A percentile compares a stretch with the other conserved stretches of the same genome.
Evolutionary conservation across 2,113 vertebrate genomes (phyloP).

Genomic region (Tetrax tetrax): DNA sequence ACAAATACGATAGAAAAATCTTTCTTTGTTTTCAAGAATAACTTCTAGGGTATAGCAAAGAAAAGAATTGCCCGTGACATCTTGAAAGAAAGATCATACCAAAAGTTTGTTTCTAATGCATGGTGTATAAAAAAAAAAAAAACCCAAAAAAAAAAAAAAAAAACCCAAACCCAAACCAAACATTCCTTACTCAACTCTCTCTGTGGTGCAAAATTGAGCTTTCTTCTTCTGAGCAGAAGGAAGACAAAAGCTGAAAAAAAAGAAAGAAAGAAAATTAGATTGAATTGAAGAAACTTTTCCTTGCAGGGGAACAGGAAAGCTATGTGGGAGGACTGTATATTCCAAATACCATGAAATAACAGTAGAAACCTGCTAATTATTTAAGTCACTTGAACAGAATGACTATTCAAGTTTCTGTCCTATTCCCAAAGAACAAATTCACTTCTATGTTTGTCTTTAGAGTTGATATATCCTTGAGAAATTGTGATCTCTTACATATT

Average conservation of each 20-base stretch:
- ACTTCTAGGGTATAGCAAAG: background rate
- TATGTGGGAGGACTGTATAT: background rate
- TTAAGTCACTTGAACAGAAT: background rate
- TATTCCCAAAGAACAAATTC: background rate
- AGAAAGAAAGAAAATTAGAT: background rate
- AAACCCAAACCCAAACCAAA: too few relatives aligned
- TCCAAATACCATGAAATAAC: background rate
- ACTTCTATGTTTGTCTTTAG: background rate
- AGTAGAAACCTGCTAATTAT: background rate
- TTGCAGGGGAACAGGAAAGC: background rate
- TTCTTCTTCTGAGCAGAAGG: background rate
- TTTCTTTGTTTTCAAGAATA: background rate
- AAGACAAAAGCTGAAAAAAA: background rate
- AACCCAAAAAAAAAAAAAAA: background rate
- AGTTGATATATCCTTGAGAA: background rate
- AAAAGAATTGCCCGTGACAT: background rate
- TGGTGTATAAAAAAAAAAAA: background rate
- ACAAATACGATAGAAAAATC: background rate
- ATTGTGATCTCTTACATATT: background rate
- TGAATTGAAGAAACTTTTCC: background rate
- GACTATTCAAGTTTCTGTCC: background rate
- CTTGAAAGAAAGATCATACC: background rate
- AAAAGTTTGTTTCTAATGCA: background rate
- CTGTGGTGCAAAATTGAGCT: background rate
- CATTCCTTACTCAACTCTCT: background rate